A percentile compares a stretch with the other conserved stretches of the same genome.
These are phyloP conservation scores for Saccostrea cuccullata DNA, from an alignment of 1,140 invertebrate genomes.

Conservation along the genomic window DNA sequence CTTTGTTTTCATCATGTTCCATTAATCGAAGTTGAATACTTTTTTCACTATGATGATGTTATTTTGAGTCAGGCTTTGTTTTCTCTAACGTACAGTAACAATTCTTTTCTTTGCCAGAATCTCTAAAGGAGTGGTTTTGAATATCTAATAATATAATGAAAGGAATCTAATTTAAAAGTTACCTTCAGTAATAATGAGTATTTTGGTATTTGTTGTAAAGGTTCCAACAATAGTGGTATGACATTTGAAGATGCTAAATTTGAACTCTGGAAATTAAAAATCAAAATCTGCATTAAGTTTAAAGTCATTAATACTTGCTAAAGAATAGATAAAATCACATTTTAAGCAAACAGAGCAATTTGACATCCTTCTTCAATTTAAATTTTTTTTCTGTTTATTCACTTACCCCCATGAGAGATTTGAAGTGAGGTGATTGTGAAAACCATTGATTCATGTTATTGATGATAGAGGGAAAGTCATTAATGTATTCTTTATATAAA, in stretches of 20 bases:
- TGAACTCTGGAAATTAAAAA: conserved; percentile 51
- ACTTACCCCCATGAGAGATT: conserved; percentile 55
- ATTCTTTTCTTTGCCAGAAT: no score
- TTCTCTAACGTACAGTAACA: no score
- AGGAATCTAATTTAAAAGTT: neutral
- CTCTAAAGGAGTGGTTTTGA: no score
- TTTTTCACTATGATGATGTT: no score
- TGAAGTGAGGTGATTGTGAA: conserved; percentile 52
- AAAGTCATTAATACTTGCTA: no score
- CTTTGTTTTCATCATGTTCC: no score
- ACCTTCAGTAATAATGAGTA: conserved; percentile 77
- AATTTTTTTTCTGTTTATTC: neutral
- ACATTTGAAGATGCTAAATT: conserved; percentile 52
- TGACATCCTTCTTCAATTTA: no score
- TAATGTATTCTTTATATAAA: conserved; percentile 58
- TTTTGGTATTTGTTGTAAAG: conserved; percentile 77
- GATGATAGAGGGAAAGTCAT: conserved; percentile 53
- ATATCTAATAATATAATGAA: no score
- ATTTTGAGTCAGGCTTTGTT: no score
- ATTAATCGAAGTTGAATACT: no score
- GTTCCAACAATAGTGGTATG: conserved; percentile 71
- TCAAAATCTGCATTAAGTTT: neutral
- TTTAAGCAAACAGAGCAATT: no score
- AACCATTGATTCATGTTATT: conserved; percentile 58
- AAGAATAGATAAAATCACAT: no score